Evolutionary conservation across 2,888 invertebrate species (phyloP).

Genomic region (Rhamnusium bicolor): DNA sequence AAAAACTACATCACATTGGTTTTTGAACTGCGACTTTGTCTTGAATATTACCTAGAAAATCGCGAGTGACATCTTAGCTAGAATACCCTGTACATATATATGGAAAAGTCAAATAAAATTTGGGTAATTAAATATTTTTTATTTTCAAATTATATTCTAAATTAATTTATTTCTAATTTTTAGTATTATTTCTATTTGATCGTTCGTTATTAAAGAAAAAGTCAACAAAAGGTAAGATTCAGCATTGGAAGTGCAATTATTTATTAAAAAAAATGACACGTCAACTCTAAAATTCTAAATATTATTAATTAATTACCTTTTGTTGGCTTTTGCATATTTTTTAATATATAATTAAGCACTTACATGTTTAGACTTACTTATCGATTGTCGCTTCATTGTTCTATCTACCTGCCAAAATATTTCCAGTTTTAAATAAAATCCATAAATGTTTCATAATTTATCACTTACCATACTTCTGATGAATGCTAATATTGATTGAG

Average conservation of each 20-base stretch:
- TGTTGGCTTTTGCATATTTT: conserved; percentile 15
- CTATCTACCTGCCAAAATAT: conserved; percentile 42
- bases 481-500: not conserved
- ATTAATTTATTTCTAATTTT: too few species aligned
- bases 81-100: too few species aligned
- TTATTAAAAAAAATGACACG: conserved; percentile 25
- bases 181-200: too few species aligned
- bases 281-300: conserved; percentile 7
- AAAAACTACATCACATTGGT: too few species aligned
- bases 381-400: conserved; percentile 55
- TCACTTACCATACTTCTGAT: not conserved
- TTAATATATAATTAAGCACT: conserved; percentile 31
- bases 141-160: too few species aligned
- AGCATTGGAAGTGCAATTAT: conserved; percentile 69
- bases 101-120: too few species aligned
- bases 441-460: not conserved
- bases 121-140: too few species aligned
- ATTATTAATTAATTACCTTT: conserved; percentile 26
- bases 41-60: too few species aligned
- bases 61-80: too few species aligned
- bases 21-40: too few species aligned
- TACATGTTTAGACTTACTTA: conserved; percentile 42
- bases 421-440: not conserved
- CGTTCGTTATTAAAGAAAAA: not conserved
- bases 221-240: conserved; percentile 69